Evolutionary conservation across 2,797 vertebrate species (phyloP).

Genomic region (Smutsia temminckii): DNA sequence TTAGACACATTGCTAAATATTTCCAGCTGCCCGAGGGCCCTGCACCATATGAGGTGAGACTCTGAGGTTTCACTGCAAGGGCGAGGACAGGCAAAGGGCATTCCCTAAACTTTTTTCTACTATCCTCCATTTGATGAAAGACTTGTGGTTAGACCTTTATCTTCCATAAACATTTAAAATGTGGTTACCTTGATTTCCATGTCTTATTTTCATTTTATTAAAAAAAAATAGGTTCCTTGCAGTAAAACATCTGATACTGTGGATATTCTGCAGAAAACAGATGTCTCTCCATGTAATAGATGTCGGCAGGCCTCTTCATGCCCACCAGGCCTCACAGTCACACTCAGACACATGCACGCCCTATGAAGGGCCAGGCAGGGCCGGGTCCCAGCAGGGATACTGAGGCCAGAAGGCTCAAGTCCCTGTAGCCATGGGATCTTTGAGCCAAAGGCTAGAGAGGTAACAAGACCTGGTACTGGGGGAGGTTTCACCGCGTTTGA

Average conservation of each 20-base stretch:
- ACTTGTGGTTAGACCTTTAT: conserved; percentile 87
- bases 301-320: conserved; percentile 22
- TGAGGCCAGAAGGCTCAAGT: neutral
- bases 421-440: neutral
- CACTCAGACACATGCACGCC: conserved; percentile 29
- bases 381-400: neutral
- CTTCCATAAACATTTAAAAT: conserved; percentile 85
- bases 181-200: conserved; percentile 86
- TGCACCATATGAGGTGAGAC: conserved; percentile 86
- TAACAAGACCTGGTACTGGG: neutral
- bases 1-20: conserved; percentile 82
- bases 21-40: conserved; percentile 85
- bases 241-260: conserved; percentile 83
- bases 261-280: conserved; percentile 84
- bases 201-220: conserved; percentile 85
- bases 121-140: conserved; percentile 86
- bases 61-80: conserved; percentile 83
- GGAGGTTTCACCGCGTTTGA: neutral
- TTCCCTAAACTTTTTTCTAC: conserved; percentile 82
- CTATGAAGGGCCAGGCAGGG: conserved; percentile 41
- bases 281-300: conserved; percentile 81
- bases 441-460: neutral
- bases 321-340: conserved; percentile 46
- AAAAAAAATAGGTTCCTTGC: conserved; percentile 81
- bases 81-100: conserved; percentile 86